Evolutionary conservation across 1,140 invertebrate genomes (phyloP), one percentile per base, ranked within the genome.

Genomic region (Streblospio benedicti): DNA sequence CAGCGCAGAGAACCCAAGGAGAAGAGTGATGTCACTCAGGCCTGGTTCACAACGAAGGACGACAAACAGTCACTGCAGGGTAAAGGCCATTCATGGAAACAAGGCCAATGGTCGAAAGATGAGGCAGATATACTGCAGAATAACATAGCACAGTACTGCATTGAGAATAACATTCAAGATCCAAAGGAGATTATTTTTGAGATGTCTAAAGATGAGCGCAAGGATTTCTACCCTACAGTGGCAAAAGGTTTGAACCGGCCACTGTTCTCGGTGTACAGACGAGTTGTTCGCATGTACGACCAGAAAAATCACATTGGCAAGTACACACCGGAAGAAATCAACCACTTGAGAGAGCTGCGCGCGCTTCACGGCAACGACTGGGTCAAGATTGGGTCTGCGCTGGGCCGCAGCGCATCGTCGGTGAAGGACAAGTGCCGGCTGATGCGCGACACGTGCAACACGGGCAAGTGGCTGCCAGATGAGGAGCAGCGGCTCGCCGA

Each of bases 211-310:
- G 79, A 80, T 64, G 78, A 80, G 65, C 64, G 80, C 31, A 81
- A 81, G 67, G 78, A 81, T 59, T 81, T 81, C 64, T 81, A 81
- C 65, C 63, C 78, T 9, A 74, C 75, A 4, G 67, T 81, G 41
- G 79, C 80, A 2, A 67, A 71, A 53, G 80, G 79, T 12, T 67
- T 81, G 30, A 72, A 80, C 59, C 67, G 80, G 12, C 80, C 80
- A 4, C 65, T 81, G 33, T 81, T 81, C 63, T 80, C 80, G 57
- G 79, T 81, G 23, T 81, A 81, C 55, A 65, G 80, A 60, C 65
- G 80, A 47, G 78, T 80, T 0, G 77, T 81, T n/a, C 68, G 80
- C 65, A 78, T 81, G 77, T 81, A 81, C 67, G 80, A 81, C 63
- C 74, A 77, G 58, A 79, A 81, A 65, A 81, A 81, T 62, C 76